These are phyloP conservation scores for Anastatus disparis DNA, from an alignment of 1,140 invertebrate genomes.

Conservation along the genomic window DNA sequence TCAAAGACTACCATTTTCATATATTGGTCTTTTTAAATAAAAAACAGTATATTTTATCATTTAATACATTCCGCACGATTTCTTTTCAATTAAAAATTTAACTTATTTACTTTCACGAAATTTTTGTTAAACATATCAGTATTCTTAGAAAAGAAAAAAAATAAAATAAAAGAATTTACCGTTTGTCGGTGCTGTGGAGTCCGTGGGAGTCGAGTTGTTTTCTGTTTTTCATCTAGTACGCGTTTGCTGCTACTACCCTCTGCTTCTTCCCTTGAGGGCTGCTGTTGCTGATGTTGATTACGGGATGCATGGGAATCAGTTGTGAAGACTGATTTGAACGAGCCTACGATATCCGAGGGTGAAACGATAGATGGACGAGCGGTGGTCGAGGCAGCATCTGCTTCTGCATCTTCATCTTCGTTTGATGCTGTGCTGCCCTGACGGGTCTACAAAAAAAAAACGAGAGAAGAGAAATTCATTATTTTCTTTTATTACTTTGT, in stretches of 20 bases:
- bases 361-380: slow-evolving; percentile 40
- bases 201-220: background rate
- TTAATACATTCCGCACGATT: too few relatives aligned
- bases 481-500: too few relatives aligned
- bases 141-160: too few relatives aligned
- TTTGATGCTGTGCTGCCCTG: slow-evolving; percentile 57
- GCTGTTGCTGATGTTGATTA: slow-evolving; percentile 31
- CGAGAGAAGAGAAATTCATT: background rate
- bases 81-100: too few relatives aligned
- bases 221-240: background rate
- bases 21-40: too few relatives aligned
- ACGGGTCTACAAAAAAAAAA: slow-evolving; percentile 58
- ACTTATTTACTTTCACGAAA: too few relatives aligned
- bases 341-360: slow-evolving; percentile 45
- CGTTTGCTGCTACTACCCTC: background rate
- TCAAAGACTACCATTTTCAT: too few relatives aligned
- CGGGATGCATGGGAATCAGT: slow-evolving; percentile 37
- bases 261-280: slow-evolving; percentile 34
- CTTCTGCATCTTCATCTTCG: slow-evolving; percentile 53
- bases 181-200: background rate
- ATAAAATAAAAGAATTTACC: too few relatives aligned
- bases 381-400: slow-evolving; percentile 44
- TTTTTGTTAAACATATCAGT: too few relatives aligned
- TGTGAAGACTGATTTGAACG: slow-evolving; percentile 42
- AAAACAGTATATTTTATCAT: too few relatives aligned